Base-by-base conservation (phyloP, 2,888 invertebrate species). In the Sycophila texana region DNA sequence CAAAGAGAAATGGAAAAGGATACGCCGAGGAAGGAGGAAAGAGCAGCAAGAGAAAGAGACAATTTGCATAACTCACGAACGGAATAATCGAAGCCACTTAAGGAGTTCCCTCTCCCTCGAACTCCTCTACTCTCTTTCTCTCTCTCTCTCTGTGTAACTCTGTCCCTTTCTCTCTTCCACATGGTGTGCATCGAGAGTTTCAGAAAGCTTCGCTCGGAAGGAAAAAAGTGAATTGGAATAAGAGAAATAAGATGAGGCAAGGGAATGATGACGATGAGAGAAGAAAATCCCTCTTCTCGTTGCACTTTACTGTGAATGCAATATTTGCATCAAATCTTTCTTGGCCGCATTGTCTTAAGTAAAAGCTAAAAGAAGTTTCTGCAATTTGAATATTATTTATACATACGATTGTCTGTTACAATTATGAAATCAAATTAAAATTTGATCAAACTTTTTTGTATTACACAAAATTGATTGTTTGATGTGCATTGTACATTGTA, bases 81-180 rank as follows among this genome's bases (percentile, higher is more conserved):
- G 84, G 87, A 88, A 88, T 88, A 88, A 88, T 88, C 88, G 86
- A 88, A 88, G 83, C 82, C 85, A 84, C 85, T 88, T 87, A 86
- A 86, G 84, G 83, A 82, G 80, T 76, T 81, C 81, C 81, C 83
- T 83, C 80, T 76, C 39, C 39, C 58, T 53, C 26, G 18, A 12
- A 53, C 51, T 18, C 20, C 61, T 16, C 4, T n/a, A 2, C 39
- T 12, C 20, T 1, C 53, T 18, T 14, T 61, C 12, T 49, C 47
- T 51, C 47, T 58, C 67, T 39, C 26, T 53, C 47, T 72, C 26
- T 20, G 22, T 65, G 53, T 39, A 14, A 60, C 16, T 73, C 53
- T 26, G 49, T 20, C 77, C 4, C 26, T 39, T 22, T 3, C 49
- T 39, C 39, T 3, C 49, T 14, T 51, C 51, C 55, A 13, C 57